Evolutionary conservation across 2,113 vertebrate species (phyloP).

Genomic region (Numenius arquata): DNA sequence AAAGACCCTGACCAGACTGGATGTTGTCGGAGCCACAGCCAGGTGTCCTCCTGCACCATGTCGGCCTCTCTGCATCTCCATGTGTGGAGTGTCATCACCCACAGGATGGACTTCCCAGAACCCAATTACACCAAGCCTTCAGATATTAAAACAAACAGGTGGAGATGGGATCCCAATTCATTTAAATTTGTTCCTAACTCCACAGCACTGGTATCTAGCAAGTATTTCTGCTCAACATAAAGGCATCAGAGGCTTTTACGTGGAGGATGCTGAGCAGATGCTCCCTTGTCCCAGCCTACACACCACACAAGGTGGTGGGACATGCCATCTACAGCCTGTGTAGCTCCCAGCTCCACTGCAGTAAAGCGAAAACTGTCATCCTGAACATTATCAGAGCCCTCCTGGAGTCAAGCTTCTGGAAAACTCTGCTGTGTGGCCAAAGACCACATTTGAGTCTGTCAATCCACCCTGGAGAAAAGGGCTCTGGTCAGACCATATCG

Average conservation of each 20-base stretch:
- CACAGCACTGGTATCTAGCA: rapidly evolving
- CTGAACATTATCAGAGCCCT: background rate
- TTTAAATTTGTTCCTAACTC: background rate
- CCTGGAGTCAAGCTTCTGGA: background rate
- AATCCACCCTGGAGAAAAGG: background rate
- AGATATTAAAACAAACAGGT: background rate
- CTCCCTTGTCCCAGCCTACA: background rate
- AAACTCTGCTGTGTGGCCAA: background rate
- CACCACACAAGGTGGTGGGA: background rate
- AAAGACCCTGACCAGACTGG: background rate
- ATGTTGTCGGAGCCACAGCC: background rate
- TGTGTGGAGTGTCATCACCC: rapidly evolving
- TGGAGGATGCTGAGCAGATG: background rate
- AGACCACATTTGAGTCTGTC: background rate
- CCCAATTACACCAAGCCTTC: background rate
- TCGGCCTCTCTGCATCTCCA: background rate
- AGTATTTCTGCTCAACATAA: background rate
- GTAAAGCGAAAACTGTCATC: background rate
- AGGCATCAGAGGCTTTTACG: background rate
- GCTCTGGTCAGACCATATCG: background rate
- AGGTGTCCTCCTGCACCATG: rapidly evolving
- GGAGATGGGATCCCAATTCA: background rate
- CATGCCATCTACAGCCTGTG: background rate
- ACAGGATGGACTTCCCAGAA: background rate
- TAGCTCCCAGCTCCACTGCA: background rate